A percentile compares a stretch with the other conserved stretches of the same genome.
These are phyloP conservation scores for Arion vulgaris DNA, from an alignment of 1,140 invertebrate species.

Conservation along the genomic window DNA sequence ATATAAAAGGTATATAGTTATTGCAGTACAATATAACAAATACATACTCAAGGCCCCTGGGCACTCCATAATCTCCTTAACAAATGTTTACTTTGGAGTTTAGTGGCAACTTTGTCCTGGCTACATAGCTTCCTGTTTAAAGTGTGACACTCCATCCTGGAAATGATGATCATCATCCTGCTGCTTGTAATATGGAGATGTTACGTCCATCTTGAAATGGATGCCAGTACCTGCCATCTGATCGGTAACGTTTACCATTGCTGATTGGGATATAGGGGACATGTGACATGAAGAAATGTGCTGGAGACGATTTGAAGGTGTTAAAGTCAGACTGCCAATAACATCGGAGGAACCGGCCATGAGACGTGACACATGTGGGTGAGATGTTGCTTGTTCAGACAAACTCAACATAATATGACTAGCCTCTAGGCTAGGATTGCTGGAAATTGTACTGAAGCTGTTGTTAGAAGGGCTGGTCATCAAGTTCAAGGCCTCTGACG, in stretches of 20 bases:
- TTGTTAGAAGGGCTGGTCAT: background rate
- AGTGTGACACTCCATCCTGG: background rate
- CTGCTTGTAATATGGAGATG: background rate
- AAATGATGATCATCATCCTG: background rate
- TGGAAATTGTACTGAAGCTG: background rate
- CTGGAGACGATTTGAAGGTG: background rate
- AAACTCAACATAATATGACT: slow-evolving; percentile 37
- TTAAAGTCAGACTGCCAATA: background rate
- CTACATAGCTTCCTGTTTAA: slow-evolving; percentile 1
- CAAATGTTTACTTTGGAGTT: no score
- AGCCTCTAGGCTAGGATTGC: slow-evolving; percentile 28
- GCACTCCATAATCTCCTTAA: no score
- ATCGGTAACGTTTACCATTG: background rate
- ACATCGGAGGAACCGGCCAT: background rate
- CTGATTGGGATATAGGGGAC: background rate
- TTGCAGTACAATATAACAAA: no score
- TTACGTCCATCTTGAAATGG: background rate
- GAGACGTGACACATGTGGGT: background rate
- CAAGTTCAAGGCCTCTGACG: slow-evolving; percentile 12
- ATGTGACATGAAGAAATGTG: background rate
- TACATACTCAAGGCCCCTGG: no score
- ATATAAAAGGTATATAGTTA: no score
- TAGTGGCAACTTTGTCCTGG: no score
- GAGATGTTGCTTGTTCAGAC: slow-evolving; percentile 11
- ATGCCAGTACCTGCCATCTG: background rate